A percentile compares a stretch with the other conserved stretches of the same genome.
These are phyloP conservation scores for Argyrosomus japonicus DNA, from an alignment of 2,113 vertebrate species.

Conservation along the genomic window DNA sequence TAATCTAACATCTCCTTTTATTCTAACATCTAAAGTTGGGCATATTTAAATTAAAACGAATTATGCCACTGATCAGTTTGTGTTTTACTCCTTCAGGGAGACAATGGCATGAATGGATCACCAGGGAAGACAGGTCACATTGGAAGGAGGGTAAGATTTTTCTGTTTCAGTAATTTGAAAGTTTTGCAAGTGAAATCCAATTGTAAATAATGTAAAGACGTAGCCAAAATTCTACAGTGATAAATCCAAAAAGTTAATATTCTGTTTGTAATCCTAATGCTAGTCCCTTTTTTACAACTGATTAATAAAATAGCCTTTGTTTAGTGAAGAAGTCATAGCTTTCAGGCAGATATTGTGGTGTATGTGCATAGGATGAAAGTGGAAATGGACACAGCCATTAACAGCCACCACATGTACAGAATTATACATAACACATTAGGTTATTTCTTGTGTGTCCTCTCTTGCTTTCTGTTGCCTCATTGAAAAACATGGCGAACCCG, in stretches of 20 bases:
- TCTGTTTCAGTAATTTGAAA: background rate
- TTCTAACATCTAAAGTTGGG: background rate
- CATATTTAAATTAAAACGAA: background rate
- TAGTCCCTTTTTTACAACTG: background rate
- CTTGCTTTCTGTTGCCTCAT: slow-evolving; percentile 21
- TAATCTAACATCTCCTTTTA: background rate
- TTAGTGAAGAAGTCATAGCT: background rate
- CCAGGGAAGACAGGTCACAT: slow-evolving; percentile 78
- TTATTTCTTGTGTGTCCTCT: background rate
- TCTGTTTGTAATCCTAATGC: background rate
- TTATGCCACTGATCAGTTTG: background rate
- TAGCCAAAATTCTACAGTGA: background rate
- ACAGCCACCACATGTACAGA: background rate
- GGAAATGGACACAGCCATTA: background rate
- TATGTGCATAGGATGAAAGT: background rate
- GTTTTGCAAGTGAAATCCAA: background rate
- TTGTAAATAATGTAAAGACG: background rate
- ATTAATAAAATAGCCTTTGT: background rate
- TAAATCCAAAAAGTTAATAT: background rate
- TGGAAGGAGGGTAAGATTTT: slow-evolving; percentile 85
- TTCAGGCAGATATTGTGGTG: background rate
- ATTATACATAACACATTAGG: slow-evolving; percentile 51
- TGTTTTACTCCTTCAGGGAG: slow-evolving; percentile 80
- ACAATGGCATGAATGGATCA: slow-evolving; percentile 77
- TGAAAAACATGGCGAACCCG: slow-evolving; percentile 39